Evolutionary conservation across 2,797 vertebrate genomes (phyloP).

Genomic region (Pseudochirops cupreus): DNA sequence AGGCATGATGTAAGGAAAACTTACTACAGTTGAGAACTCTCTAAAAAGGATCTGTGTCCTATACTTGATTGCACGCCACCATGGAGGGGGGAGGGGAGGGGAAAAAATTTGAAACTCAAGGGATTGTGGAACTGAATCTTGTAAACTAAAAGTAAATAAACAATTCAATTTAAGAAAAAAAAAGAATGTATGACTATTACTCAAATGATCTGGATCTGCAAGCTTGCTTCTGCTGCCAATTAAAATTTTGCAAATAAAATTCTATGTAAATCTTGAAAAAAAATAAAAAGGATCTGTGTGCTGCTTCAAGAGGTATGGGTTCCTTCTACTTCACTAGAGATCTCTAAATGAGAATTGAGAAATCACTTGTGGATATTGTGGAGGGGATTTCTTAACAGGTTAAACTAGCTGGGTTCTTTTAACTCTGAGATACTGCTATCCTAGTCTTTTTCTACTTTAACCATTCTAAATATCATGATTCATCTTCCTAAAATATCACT

Average conservation of each 20-base stretch:
- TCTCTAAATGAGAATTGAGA: neutral
- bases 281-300: neutral
- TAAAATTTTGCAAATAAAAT: neutral
- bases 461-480: neutral
- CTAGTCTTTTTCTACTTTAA: neutral
- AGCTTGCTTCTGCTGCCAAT: neutral
- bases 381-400: neutral
- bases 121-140: too few species aligned
- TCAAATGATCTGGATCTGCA: neutral
- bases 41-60: neutral
- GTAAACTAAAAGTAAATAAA: too few species aligned
- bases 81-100: too few species aligned
- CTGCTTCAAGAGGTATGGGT: neutral
- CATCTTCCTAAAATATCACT: neutral
- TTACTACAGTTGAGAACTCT: neutral
- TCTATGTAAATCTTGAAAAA: neutral
- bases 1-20: neutral
- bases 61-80: too few species aligned
- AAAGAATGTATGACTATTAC: neutral
- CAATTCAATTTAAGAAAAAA: too few species aligned
- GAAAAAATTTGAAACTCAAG: too few species aligned
- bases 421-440: neutral
- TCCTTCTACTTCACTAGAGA: neutral
- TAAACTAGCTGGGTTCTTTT: neutral
- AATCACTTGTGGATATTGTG: neutral